phyloP scores from a whole-genome alignment of 2,797 vertebrate genomes.

The Chiloscyllium punctatum region DNA sequence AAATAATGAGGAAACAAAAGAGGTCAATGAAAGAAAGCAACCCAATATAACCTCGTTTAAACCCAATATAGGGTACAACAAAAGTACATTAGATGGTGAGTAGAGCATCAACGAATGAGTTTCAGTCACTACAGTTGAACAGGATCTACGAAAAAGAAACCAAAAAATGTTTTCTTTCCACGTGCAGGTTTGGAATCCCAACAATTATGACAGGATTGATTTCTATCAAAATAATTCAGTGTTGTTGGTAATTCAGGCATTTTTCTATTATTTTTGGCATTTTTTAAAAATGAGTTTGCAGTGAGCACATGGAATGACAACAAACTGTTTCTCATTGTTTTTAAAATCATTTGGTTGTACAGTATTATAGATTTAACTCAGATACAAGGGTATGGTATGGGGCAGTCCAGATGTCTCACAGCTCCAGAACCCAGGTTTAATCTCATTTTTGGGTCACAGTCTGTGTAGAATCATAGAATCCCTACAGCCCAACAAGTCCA shows the following conservation, averaged over 20 bases:
- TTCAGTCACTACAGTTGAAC: background rate
- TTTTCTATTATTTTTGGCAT: background rate
- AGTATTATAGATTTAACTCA: background rate
- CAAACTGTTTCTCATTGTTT: background rate
- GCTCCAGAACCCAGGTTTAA: too few relatives aligned
- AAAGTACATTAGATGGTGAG: background rate
- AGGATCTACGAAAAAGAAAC: background rate
- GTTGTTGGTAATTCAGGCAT: background rate
- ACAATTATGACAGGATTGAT: background rate
- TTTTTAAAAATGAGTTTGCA: background rate
- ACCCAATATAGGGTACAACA: background rate
- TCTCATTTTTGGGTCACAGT: too few relatives aligned
- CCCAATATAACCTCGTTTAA: background rate
- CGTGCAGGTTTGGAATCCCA: background rate
- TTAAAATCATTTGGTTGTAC: background rate
- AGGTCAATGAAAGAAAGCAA: background rate
- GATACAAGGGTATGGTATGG: background rate
- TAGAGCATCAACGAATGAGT: background rate
- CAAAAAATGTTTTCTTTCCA: background rate
- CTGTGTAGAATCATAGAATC: too few relatives aligned
- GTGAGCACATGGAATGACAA: background rate
- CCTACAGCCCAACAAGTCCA: too few relatives aligned
- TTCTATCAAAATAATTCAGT: background rate
- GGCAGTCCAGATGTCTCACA: too few relatives aligned
- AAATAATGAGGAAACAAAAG: constrained; percentile 40